phyloP scores from a whole-genome alignment of 2,797 vertebrate genomes.

The Benthosema pterotum region DNA sequence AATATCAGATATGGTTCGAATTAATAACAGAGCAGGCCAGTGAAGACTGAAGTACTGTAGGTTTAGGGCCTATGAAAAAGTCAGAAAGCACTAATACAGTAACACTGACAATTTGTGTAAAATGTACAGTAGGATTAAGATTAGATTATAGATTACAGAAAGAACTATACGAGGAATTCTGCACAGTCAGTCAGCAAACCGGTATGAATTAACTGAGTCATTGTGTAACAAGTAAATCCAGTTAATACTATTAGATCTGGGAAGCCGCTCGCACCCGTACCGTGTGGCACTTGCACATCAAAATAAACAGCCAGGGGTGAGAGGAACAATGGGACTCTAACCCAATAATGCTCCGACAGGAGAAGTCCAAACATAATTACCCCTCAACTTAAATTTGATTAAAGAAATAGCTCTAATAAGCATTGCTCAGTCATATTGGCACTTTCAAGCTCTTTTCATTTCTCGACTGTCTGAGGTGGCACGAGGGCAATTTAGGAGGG shows the following conservation, averaged over 20 bases:
- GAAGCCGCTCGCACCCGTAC: constrained; percentile 15
- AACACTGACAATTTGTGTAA: too few relatives aligned
- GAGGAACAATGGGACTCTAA: constrained; percentile 38
- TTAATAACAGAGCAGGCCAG: too few relatives aligned
- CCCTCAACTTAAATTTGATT: constrained; percentile 17
- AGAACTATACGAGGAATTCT: constrained; percentile 1
- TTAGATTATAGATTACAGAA: constrained; percentile 2
- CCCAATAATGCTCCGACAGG: constrained; percentile 17
- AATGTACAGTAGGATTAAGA: neutral
- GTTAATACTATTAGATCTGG: constrained; percentile 67
- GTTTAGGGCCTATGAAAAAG: too few relatives aligned
- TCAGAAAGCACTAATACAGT: too few relatives aligned
- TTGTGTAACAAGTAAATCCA: constrained; percentile 68
- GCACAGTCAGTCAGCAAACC: constrained; percentile 17
- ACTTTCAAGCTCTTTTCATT: constrained; percentile 8
- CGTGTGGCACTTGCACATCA: constrained; percentile 25
- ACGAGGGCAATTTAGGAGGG: constrained; percentile 18
- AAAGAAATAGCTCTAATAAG: constrained; percentile 4
- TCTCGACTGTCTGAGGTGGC: constrained; percentile 8
- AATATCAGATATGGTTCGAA: neutral
- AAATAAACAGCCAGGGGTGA: constrained; percentile 45
- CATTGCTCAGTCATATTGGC: constrained; percentile 6
- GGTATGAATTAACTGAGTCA: constrained; percentile 49
- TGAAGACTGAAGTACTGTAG: too few relatives aligned
- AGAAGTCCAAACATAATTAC: constrained; percentile 22